Evolutionary conservation across 1,140 invertebrate species (phyloP).

Genomic region (Globodera ellingtonae): DNA sequence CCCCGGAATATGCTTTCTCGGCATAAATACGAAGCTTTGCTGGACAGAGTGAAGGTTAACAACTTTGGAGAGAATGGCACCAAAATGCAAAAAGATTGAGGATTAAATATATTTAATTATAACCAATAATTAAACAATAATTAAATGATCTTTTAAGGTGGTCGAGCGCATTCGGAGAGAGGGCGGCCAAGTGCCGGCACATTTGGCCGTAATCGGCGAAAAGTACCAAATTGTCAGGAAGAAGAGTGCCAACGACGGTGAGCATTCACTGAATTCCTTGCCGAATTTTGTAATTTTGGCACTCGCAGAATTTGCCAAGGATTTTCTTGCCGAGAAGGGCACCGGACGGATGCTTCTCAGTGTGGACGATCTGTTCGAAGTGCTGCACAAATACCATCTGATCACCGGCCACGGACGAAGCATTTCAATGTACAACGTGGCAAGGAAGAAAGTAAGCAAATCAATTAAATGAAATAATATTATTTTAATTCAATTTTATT

Average conservation of each 20-base stretch:
- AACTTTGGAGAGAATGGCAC: too few relatives aligned
- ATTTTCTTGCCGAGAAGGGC: background rate
- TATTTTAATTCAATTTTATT: background rate
- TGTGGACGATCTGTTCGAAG: conserved; percentile 12
- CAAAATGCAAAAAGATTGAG: background rate
- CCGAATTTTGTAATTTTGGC: too few relatives aligned
- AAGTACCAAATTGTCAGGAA: background rate
- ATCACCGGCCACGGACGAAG: conserved; percentile 20
- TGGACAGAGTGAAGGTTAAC: background rate
- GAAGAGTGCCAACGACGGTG: background rate
- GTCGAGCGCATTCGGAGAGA: background rate
- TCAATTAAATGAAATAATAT: background rate
- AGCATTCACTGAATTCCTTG: background rate
- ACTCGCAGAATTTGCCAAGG: background rate
- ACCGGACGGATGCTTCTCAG: conserved; percentile 8
- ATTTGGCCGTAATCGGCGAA: background rate
- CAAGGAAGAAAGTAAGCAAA: conserved; percentile 3
- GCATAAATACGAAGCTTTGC: background rate
- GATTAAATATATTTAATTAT: background rate
- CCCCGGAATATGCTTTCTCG: background rate
- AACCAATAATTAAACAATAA: too few relatives aligned
- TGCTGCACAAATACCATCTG: conserved; percentile 25
- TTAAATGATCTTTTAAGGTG: background rate
- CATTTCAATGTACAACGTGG: conserved; percentile 17
- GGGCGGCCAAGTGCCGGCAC: background rate